phyloP scores from a whole-genome alignment of 2,113 vertebrate genomes.

The Paradisaea rubra region DNA sequence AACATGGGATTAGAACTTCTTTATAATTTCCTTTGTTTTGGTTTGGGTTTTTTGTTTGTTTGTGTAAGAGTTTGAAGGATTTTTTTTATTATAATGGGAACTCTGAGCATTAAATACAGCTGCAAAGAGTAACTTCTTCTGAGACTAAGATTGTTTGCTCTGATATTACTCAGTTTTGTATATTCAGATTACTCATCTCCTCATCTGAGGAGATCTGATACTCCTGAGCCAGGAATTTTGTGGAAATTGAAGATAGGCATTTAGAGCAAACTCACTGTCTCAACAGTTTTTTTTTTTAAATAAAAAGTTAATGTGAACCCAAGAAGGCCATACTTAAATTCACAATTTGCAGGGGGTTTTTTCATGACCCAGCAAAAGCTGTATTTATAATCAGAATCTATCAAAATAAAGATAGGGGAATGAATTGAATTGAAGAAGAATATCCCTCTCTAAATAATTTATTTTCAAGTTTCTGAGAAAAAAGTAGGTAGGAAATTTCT shows the following conservation, averaged over 20 bases:
- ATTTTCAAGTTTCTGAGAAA: neutral
- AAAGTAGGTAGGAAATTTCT: neutral
- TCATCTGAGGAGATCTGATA: neutral
- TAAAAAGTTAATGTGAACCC: neutral
- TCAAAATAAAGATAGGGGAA: neutral
- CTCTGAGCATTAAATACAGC: neutral
- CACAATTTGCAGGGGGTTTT: neutral
- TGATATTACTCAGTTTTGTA: neutral
- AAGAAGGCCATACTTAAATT: neutral
- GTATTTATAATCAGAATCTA: neutral
- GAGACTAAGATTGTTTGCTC: neutral
- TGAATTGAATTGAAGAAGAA: neutral
- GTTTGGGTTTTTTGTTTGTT: neutral
- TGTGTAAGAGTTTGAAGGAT: neutral
- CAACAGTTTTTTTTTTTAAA: neutral
- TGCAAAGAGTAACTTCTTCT: neutral
- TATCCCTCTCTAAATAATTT: neutral
- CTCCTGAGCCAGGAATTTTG: neutral
- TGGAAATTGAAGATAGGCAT: neutral
- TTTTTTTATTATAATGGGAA: neutral
- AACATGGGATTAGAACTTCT: neutral
- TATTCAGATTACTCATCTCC: neutral
- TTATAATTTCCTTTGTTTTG: neutral
- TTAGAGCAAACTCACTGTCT: neutral
- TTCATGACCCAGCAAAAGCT: neutral